phyloP scores from a whole-genome alignment of 92 coral and sea anemone genomes.

The Chrysogorgia sp. region DNA sequence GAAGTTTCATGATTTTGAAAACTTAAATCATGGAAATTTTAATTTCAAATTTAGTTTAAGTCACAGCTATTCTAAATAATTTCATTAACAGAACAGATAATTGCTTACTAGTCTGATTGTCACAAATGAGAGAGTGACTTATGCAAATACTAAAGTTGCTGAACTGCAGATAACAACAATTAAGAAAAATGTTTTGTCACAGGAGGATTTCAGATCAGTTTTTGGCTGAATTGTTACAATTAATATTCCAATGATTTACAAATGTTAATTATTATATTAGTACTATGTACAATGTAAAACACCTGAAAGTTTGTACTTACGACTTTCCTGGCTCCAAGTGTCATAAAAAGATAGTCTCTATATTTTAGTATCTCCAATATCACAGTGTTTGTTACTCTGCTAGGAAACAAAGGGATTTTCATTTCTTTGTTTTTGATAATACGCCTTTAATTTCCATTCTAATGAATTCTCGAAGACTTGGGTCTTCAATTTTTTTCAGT shows the following conservation, averaged over 20 bases:
- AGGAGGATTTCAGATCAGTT: too few species aligned
- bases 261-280: not conserved
- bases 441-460: constrained; percentile 63
- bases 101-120: too few species aligned
- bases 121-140: not conserved
- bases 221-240: too few species aligned
- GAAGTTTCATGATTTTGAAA: too few species aligned
- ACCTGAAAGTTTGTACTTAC: too few species aligned
- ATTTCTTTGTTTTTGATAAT: constrained; percentile 26
- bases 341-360: not conserved
- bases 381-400: not conserved
- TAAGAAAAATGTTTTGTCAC: too few species aligned
- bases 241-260: not conserved
- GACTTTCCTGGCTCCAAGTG: not conserved
- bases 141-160: not conserved
- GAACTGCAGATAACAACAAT: too few species aligned
- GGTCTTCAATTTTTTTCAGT: constrained; percentile 82
- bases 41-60: too few species aligned
- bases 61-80: too few species aligned
- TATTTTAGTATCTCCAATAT: not conserved
- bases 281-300: too few species aligned
- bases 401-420: not conserved
- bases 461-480: constrained; percentile 75
- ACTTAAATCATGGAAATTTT: too few species aligned
- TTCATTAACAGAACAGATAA: too few species aligned